These are phyloP conservation scores for Neoaliturus tenellus DNA, from an alignment of 2,888 invertebrate species.

Conservation along the genomic window DNA sequence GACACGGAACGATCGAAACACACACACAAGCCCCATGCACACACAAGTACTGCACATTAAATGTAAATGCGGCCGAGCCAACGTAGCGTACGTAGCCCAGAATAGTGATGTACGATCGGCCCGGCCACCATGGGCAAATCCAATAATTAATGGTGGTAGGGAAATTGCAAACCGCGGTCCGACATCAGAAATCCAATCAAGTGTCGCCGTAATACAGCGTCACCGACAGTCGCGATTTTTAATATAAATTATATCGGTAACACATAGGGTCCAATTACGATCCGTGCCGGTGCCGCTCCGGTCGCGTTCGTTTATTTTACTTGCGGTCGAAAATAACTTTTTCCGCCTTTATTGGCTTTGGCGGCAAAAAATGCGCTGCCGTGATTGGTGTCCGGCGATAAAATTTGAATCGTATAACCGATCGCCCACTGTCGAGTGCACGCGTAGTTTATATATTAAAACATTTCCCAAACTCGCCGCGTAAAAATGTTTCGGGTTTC, in stretches of 20 bases:
- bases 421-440: constrained; percentile 50
- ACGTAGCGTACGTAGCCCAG: not conserved
- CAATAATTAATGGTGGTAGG: constrained; percentile 60
- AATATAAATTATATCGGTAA: constrained; percentile 58
- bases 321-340: constrained; percentile 57
- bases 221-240: constrained; percentile 54
- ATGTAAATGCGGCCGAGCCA: constrained; percentile 2
- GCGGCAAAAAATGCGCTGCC: constrained; percentile 52
- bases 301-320: constrained; percentile 56
- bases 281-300: not conserved
- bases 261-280: constrained; percentile 57
- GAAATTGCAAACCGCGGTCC: constrained; percentile 60
- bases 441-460: constrained; percentile 51
- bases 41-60: constrained; percentile 2
- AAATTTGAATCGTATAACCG: constrained; percentile 58
- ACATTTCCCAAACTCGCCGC: constrained; percentile 20
- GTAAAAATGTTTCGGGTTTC: constrained; percentile 36
- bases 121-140: constrained; percentile 55
- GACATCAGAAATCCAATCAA: constrained; percentile 60
- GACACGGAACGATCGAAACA: not conserved
- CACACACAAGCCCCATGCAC: not conserved
- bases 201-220: constrained; percentile 48
- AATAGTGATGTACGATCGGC: constrained; percentile 40
- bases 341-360: constrained; percentile 55
- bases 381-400: constrained; percentile 55